These are phyloP conservation scores for Zaprionus tsacasi DNA, from an alignment of 1,140 invertebrate genomes.

Conservation along the genomic window DNA sequence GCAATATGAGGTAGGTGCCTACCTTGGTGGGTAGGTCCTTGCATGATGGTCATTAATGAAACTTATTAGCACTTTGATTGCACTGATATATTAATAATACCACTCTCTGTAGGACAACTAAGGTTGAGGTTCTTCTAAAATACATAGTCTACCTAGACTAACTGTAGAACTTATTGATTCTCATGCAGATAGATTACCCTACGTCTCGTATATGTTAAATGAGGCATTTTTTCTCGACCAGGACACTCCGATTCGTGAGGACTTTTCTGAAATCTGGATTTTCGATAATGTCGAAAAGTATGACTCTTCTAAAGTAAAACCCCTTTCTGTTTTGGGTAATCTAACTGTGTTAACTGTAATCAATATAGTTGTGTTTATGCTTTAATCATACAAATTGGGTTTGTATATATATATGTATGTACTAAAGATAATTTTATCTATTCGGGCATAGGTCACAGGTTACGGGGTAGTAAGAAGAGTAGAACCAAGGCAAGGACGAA, in stretches of 20 bases:
- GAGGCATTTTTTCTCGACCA: neutral
- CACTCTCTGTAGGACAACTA: constrained; percentile 6
- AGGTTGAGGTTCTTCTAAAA: constrained; percentile 21
- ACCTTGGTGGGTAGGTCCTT: constrained; percentile 1
- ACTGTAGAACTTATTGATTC: constrained; percentile 10
- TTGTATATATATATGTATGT: neutral
- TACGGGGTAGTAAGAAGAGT: neutral
- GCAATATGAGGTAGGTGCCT: constrained; percentile 52
- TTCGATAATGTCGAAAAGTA: constrained; percentile 51
- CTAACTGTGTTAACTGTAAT: constrained; percentile 1
- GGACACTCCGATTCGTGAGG: constrained; percentile 34
- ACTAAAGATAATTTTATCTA: neutral
- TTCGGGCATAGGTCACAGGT: neutral
- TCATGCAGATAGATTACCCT: constrained; percentile 7
- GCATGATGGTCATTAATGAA: constrained; percentile 23
- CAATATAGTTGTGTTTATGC: neutral
- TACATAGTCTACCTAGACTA: neutral
- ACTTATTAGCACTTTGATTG: constrained; percentile 12
- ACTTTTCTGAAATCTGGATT: constrained; percentile 62
- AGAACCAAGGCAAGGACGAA: neutral
- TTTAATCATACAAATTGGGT: neutral
- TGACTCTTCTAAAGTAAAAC: neutral
- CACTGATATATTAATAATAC: constrained; percentile 4
- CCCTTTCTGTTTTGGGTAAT: neutral
- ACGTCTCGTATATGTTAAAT: constrained; percentile 5